Percentiles rank a stretch among this genome's conserved stretches.
Evolutionary conservation across 2,113 vertebrate species (phyloP).

Genomic region (Platysteira castanea): DNA sequence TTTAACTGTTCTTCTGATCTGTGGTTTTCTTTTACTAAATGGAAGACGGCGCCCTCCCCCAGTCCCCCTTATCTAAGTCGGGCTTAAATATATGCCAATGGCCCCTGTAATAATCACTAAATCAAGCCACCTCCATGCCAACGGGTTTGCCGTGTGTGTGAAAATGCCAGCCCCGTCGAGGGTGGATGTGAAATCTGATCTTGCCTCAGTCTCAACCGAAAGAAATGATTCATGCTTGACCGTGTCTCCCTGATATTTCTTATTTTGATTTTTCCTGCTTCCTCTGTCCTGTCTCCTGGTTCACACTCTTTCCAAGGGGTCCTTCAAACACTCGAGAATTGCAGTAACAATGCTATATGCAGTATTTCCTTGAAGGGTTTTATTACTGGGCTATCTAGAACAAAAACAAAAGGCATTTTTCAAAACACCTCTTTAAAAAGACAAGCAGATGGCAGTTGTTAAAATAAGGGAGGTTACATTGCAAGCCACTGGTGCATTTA

Average conservation of each 20-base stretch:
- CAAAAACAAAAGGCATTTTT: background rate
- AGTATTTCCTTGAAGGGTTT: background rate
- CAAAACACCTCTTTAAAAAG: background rate
- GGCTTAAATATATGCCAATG: background rate
- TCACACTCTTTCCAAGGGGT: background rate
- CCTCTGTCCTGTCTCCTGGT: background rate
- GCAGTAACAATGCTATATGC: background rate
- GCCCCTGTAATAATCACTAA: background rate
- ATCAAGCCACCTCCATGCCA: background rate
- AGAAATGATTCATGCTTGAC: constrained; percentile 53
- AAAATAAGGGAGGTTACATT: background rate
- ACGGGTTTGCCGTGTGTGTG: background rate
- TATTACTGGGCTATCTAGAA: background rate
- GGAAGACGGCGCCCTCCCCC: no score
- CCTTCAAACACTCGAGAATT: background rate
- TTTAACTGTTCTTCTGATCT: background rate
- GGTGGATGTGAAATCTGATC: constrained; percentile 51
- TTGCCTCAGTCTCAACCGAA: background rate
- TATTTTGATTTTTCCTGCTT: constrained; percentile 39
- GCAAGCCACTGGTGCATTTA: background rate
- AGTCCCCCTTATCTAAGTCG: background rate
- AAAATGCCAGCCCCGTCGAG: background rate
- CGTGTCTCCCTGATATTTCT: constrained; percentile 18
- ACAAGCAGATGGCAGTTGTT: background rate
- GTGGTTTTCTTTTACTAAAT: background rate